phyloP scores from a whole-genome alignment of 2,888 invertebrate species.

The Bruchidius siliquastri region DNA sequence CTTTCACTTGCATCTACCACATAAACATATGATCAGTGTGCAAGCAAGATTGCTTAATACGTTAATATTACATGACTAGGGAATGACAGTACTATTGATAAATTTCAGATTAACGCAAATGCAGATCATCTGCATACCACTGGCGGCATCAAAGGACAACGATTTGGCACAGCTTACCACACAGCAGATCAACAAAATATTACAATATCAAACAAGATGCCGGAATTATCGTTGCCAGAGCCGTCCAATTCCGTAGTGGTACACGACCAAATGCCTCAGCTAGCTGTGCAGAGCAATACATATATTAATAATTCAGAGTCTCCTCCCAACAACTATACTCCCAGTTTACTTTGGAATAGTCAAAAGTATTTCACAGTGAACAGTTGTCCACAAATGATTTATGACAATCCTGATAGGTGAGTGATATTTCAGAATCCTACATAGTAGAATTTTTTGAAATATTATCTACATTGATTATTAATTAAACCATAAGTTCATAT shows the following conservation, averaged over 20 bases:
- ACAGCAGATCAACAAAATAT: not conserved
- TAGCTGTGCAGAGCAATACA: slow-evolving; percentile 5
- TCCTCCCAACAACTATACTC: slow-evolving; percentile 15
- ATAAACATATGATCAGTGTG: no score
- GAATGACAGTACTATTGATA: no score
- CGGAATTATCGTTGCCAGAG: slow-evolving; percentile 21
- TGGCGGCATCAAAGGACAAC: not conserved
- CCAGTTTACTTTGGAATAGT: slow-evolving; percentile 30
- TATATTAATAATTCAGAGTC: not conserved
- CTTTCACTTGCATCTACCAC: no score
- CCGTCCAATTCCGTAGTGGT: slow-evolving; percentile 15
- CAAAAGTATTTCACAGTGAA: slow-evolving; percentile 41
- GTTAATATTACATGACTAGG: no score
- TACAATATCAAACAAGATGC: slow-evolving; percentile 14
- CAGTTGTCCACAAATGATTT: slow-evolving; percentile 30
- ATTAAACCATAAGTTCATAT: no score
- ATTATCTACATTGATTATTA: no score
- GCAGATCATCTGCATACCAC: not conserved
- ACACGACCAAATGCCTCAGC: slow-evolving; percentile 28
- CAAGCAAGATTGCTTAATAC: no score
- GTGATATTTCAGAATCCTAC: not conserved
- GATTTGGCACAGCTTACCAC: not conserved
- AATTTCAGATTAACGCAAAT: no score
- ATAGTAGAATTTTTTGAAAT: no score
- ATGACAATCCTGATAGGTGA: slow-evolving; percentile 32